Conservation (phyloP, 2,888 invertebrate species). For the Myathropa florea region DNA sequence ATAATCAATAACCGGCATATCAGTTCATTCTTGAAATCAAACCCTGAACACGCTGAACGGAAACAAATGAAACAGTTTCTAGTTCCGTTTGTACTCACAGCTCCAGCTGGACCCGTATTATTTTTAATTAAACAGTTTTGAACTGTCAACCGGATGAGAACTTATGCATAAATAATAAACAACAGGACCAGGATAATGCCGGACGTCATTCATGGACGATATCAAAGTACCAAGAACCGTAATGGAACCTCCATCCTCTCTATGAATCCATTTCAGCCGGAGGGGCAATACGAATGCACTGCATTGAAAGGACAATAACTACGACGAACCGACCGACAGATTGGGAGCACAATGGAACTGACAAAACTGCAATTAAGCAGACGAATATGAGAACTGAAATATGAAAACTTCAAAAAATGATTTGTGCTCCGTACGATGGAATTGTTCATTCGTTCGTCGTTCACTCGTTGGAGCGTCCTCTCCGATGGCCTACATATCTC, state of each 20-base stretch:
- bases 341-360: constrained; percentile 58
- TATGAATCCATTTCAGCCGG: constrained; percentile 25
- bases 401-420: constrained; percentile 58
- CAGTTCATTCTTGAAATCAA: neutral
- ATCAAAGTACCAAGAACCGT: constrained; percentile 12
- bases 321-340: constrained; percentile 35
- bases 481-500: neutral
- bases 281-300: constrained; percentile 9
- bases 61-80: constrained; percentile 19
- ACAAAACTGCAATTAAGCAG: constrained; percentile 59
- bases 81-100: neutral
- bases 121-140: constrained; percentile 45
- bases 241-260: neutral
- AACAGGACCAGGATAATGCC: constrained; percentile 8
- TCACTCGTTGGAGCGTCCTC: neutral
- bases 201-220: constrained; percentile 19
- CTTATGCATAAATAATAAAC: constrained; percentile 31
- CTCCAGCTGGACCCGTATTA: constrained; percentile 6
- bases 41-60: neutral
- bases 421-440: constrained; percentile 26
- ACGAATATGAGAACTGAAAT: constrained; percentile 59
- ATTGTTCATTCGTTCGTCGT: neutral
- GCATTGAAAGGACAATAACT: constrained; percentile 44
- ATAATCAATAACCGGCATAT: neutral
- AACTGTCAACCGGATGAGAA: constrained; percentile 39